Evolutionary conservation across 23 tunicate species (phyloP).

Genomic region (Clavelina lepadiformis): DNA sequence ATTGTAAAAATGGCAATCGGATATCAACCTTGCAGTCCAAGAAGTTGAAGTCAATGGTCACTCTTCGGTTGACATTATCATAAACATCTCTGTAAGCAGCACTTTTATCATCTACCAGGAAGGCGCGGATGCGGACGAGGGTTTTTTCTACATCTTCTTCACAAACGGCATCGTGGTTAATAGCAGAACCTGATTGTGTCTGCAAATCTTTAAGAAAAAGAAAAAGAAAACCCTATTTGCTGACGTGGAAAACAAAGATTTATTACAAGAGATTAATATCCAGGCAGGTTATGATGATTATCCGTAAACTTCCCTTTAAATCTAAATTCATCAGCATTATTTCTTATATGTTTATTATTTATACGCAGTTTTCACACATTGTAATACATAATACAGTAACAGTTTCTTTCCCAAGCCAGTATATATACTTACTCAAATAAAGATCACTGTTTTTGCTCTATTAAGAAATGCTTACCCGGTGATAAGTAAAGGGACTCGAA

Average conservation of each 20-base stretch:
- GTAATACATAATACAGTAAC: too few relatives aligned
- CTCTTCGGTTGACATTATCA: conserved; percentile 45
- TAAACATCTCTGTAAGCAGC: conserved; percentile 49
- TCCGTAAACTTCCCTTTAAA: too few relatives aligned
- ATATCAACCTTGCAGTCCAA: conserved; percentile 90
- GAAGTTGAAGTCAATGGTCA: conserved; percentile 75
- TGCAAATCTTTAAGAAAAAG: not conserved
- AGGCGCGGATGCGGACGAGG: conserved; percentile 58
- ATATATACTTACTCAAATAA: too few relatives aligned
- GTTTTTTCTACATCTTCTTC: conserved; percentile 16
- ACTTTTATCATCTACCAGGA: conserved; percentile 78
- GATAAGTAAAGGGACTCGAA: conserved; percentile 27
- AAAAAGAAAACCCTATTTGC: not conserved
- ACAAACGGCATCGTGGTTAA: too few relatives aligned
- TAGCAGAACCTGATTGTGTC: conserved; percentile 2
- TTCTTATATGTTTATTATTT: too few relatives aligned
- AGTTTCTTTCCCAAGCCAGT: too few relatives aligned
- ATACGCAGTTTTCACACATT: too few relatives aligned
- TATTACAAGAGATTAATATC: too few relatives aligned
- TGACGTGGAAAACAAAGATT: conserved; percentile 1
- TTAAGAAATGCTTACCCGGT: not conserved
- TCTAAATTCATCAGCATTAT: too few relatives aligned
- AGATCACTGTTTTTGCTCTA: too few relatives aligned
- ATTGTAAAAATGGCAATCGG: too few relatives aligned
- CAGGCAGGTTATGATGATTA: too few relatives aligned